These are phyloP conservation scores for Neotoma lepida DNA, from an alignment of 2,113 vertebrate species.

Conservation along the genomic window DNA sequence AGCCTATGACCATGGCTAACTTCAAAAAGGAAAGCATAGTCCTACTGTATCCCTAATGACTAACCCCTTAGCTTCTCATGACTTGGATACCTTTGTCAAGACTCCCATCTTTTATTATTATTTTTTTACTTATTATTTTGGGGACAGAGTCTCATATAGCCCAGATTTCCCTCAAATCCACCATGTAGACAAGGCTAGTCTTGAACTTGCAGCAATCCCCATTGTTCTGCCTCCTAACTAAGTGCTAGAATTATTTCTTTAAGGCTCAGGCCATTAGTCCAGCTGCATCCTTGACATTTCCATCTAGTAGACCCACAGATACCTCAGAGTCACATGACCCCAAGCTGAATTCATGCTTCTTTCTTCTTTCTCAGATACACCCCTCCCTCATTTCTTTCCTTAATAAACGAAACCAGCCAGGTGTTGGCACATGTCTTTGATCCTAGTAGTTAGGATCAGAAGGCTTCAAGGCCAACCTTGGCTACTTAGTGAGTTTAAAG, in stretches of 20 bases:
- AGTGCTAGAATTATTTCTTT: background rate
- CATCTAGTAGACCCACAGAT: background rate
- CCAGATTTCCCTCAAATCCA: background rate
- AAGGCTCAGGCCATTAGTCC: slow-evolving; percentile 14
- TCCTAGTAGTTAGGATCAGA: background rate
- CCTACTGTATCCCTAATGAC: background rate
- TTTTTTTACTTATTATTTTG: background rate
- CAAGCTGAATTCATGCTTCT: slow-evolving; percentile 47
- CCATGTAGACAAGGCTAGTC: background rate
- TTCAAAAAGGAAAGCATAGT: slow-evolving; percentile 27
- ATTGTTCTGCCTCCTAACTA: background rate
- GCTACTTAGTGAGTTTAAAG: background rate
- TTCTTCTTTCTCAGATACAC: background rate
- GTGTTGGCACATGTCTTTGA: background rate
- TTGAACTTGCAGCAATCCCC: background rate
- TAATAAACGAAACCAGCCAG: slow-evolving; percentile 22
- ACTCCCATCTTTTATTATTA: background rate
- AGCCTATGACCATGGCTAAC: background rate
- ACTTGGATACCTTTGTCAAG: slow-evolving; percentile 11
- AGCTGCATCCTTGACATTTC: slow-evolving; percentile 34
- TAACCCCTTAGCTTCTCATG: slow-evolving; percentile 11
- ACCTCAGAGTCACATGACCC: slow-evolving; percentile 41
- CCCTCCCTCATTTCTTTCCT: slow-evolving; percentile 1
- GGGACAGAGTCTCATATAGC: background rate
- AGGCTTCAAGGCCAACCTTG: background rate